phyloP scores from a whole-genome alignment of 2,888 invertebrate genomes.

The Dichetophora obliterata region DNA sequence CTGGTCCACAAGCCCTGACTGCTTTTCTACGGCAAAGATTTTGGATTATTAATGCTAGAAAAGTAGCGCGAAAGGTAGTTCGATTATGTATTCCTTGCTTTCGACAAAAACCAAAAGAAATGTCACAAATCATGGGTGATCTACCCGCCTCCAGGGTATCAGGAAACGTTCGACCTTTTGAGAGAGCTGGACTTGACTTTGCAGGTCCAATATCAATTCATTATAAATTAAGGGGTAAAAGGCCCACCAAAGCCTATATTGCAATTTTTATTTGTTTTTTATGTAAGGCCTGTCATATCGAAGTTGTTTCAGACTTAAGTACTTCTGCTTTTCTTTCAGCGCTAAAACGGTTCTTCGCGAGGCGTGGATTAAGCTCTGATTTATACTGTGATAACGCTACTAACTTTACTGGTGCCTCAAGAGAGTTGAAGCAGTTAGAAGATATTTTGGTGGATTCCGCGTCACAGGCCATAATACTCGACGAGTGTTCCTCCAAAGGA shows the following conservation, averaged over 20 bases:
- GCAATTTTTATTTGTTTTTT: neutral
- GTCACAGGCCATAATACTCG: neutral
- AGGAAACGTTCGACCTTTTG: too few relatives aligned
- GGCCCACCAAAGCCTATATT: neutral
- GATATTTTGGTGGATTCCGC: neutral
- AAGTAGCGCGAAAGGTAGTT: too few relatives aligned
- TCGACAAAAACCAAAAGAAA: too few relatives aligned
- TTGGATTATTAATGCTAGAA: too few relatives aligned
- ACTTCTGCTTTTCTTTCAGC: neutral
- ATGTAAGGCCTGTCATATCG: neutral
- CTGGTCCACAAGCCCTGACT: too few relatives aligned
- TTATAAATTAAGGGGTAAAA: too few relatives aligned
- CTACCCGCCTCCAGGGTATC: too few relatives aligned
- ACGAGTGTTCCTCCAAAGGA: slow-evolving; percentile 1
- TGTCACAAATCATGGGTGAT: neutral
- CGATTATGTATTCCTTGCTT: too few relatives aligned
- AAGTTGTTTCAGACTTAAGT: neutral
- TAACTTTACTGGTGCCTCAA: slow-evolving; percentile 3
- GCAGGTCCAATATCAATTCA: too few relatives aligned
- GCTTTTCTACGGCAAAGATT: too few relatives aligned
- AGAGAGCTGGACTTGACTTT: too few relatives aligned
- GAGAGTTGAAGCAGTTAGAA: neutral
- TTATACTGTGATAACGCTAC: neutral
- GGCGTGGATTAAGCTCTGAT: too few relatives aligned
- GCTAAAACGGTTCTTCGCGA: neutral